Evolutionary conservation across 2,797 vertebrate species (phyloP).

Genomic region (Chaenodraco wilsoni): DNA sequence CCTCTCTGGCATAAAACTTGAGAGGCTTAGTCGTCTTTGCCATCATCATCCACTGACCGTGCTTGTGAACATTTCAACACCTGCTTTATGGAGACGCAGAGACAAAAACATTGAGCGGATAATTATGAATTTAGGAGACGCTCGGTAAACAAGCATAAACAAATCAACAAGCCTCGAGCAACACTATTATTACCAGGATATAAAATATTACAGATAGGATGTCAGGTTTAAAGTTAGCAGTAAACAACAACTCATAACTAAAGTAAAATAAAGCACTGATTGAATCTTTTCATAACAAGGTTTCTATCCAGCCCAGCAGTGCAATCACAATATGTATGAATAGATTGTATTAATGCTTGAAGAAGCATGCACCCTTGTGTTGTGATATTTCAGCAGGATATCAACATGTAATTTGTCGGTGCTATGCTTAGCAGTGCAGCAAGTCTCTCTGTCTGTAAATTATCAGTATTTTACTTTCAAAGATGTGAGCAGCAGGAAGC

Average conservation of each 20-base stretch:
- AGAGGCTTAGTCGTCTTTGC: conserved; percentile 69
- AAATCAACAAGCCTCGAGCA: conserved; percentile 63
- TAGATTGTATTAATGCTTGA: conserved; percentile 38
- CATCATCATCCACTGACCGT: conserved; percentile 58
- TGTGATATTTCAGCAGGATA: conserved; percentile 44
- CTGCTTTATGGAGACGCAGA: conserved; percentile 47
- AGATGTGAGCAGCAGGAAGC: conserved; percentile 3
- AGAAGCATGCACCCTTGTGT: conserved; percentile 21
- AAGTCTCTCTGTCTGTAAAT: conserved; percentile 20
- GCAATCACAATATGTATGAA: conserved; percentile 38
- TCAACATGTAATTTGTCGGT: conserved; percentile 45
- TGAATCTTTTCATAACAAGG: conserved; percentile 53
- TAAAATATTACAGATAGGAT: conserved; percentile 48
- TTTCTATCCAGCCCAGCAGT: conserved; percentile 23
- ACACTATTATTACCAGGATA: conserved; percentile 43
- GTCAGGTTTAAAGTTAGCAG: conserved; percentile 71
- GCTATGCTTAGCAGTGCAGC: conserved; percentile 20
- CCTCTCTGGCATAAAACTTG: conserved; percentile 58
- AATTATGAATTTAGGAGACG: conserved; percentile 73
- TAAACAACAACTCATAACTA: conserved; percentile 53
- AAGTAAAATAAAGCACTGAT: conserved; percentile 65
- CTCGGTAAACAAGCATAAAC: conserved; percentile 71
- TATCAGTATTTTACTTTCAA: conserved; percentile 20
- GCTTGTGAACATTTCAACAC: conserved; percentile 61
- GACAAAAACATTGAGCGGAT: conserved; percentile 46